Conservation (phyloP, 2,113 vertebrate species). For the Menura novaehollandiae region DNA sequence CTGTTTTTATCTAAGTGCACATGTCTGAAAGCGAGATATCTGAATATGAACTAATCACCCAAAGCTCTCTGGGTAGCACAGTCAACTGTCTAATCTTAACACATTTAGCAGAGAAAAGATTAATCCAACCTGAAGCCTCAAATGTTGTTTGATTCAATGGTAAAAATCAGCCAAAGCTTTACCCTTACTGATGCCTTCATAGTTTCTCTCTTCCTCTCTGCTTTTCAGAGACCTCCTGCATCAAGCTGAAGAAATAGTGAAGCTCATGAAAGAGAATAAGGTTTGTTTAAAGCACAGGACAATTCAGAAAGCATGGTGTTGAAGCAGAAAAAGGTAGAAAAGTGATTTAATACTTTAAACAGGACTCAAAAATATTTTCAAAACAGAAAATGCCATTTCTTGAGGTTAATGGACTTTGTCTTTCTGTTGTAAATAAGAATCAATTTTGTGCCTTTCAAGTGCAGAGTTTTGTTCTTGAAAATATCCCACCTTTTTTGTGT, state of each 20-base stretch:
- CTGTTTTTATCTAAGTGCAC: not conserved
- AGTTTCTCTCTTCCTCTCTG: not conserved
- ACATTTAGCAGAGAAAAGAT: not conserved
- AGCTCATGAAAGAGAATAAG: conserved; percentile 61
- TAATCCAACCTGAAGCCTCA: not conserved
- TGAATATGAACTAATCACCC: not conserved
- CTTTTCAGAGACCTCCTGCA: conserved; percentile 59
- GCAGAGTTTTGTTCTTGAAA: not conserved
- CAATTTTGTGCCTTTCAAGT: not conserved
- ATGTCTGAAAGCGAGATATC: not conserved
- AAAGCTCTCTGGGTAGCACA: not conserved
- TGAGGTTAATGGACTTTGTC: not conserved
- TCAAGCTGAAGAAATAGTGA: conserved; percentile 66
- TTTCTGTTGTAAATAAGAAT: not conserved
- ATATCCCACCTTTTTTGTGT: not conserved
- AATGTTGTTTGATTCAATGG: not conserved
- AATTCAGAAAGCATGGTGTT: not conserved
- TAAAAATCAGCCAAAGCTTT: not conserved
- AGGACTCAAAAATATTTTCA: not conserved
- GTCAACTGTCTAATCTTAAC: not conserved
- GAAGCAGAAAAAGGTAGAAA: not conserved
- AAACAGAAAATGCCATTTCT: not conserved
- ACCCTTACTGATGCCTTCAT: not conserved
- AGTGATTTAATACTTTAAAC: not conserved
- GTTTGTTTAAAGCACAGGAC: conserved; percentile 52